phyloP scores from a whole-genome alignment of 1,140 invertebrate species.

The Pseudomyrmex flavicornis region DNA sequence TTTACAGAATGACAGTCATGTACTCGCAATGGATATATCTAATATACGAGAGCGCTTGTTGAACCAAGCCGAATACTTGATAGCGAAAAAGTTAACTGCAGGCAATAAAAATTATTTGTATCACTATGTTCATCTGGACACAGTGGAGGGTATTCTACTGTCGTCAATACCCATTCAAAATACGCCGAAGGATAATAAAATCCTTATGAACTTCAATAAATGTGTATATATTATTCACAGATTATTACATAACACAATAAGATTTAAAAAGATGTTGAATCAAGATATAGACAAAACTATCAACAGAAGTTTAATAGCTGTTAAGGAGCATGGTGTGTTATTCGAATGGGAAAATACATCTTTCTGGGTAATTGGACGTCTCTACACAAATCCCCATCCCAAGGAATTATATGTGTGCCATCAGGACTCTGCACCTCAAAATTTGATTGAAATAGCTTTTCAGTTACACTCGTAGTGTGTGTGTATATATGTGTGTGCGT shows the following conservation, averaged over 20 bases:
- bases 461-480: slow-evolving; percentile 82
- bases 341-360: slow-evolving; percentile 85
- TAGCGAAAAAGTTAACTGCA: slow-evolving; percentile 87
- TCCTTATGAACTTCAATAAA: slow-evolving; percentile 88
- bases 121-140: slow-evolving; percentile 89
- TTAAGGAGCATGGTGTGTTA: slow-evolving; percentile 90
- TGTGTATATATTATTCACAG: slow-evolving; percentile 89
- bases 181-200: slow-evolving; percentile 84
- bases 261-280: slow-evolving; percentile 87
- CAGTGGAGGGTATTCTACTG: slow-evolving; percentile 88
- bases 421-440: slow-evolving; percentile 91
- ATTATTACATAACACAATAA: slow-evolving; percentile 89
- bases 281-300: slow-evolving; percentile 87
- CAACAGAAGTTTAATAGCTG: slow-evolving; percentile 91
- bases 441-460: slow-evolving; percentile 93
- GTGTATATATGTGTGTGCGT: not conserved
- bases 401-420: slow-evolving; percentile 93
- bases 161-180: slow-evolving; percentile 85
- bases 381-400: slow-evolving; percentile 90
- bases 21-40: slow-evolving; percentile 88
- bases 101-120: slow-evolving; percentile 89
- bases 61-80: slow-evolving; percentile 89
- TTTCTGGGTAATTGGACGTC: slow-evolving; percentile 86
- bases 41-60: slow-evolving; percentile 90
- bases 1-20: slow-evolving; percentile 87